A percentile compares a stretch with the other conserved stretches of the same genome.
Conservation (phyloP, 53 echinoderm and acorn worm genomes). For the Arbacia lixula region DNA sequence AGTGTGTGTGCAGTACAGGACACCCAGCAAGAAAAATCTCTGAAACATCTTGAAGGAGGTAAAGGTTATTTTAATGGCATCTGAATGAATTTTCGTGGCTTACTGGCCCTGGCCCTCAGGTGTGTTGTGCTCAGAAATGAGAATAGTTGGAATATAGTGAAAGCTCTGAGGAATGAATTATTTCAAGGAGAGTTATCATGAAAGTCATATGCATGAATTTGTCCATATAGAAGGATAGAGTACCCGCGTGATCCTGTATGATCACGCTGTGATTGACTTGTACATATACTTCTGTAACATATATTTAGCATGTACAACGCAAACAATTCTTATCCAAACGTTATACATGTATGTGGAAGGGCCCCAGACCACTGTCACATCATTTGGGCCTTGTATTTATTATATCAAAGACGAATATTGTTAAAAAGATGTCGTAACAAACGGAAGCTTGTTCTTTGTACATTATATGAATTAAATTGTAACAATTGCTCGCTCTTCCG, state of each 20-base stretch:
- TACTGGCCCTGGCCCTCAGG: too few relatives aligned
- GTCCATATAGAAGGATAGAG: background rate
- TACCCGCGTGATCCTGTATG: constrained; percentile 1
- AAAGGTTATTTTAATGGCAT: too few relatives aligned
- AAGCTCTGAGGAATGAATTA: too few relatives aligned
- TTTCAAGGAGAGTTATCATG: too few relatives aligned
- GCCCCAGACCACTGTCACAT: constrained; percentile 48
- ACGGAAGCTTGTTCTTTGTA: constrained; percentile 8
- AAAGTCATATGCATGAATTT: too few relatives aligned
- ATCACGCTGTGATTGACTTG: background rate
- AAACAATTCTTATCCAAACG: constrained; percentile 20
- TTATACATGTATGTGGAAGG: background rate
- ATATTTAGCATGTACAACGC: constrained; percentile 37
- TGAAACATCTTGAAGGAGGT: too few relatives aligned
- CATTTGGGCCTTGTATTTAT: constrained; percentile 58
- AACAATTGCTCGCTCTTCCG: constrained; percentile 15
- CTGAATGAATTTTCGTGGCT: too few relatives aligned
- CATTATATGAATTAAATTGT: constrained; percentile 32
- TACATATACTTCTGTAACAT: constrained; percentile 10
- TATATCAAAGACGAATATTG: constrained; percentile 22
- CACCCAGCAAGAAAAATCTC: too few relatives aligned
- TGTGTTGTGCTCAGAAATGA: too few relatives aligned
- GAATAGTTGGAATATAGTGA: too few relatives aligned
- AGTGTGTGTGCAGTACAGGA: too few relatives aligned
- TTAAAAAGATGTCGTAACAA: background rate